Percentiles rank a stretch among this genome's conserved stretches.
Evolutionary conservation across 2,797 vertebrate species (phyloP).

Genomic region (Coilia nasus): DNA sequence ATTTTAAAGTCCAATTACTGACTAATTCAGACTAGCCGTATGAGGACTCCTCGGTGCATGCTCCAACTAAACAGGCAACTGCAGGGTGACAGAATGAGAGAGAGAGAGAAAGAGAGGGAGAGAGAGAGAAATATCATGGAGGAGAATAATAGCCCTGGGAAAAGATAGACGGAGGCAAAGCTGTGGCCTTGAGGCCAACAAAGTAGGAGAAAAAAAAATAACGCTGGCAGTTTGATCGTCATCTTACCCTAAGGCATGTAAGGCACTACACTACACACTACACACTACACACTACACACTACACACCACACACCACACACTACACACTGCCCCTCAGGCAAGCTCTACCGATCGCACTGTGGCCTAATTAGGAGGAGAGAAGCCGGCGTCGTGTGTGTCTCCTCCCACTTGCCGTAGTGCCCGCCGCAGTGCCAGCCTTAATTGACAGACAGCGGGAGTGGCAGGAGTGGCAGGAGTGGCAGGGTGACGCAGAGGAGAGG

Average conservation of each 20-base stretch:
- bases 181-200: neutral
- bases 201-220: neutral
- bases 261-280: neutral
- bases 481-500: slow-evolving; percentile 36
- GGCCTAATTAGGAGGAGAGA: slow-evolving; percentile 15
- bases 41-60: neutral
- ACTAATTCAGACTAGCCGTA: neutral
- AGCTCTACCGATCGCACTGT: neutral
- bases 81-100: neutral
- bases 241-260: neutral
- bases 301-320: no score
- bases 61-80: neutral
- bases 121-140: neutral
- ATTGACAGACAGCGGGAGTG: slow-evolving; percentile 57
- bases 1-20: neutral
- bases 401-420: slow-evolving; percentile 33
- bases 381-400: neutral
- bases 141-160: neutral
- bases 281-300: no score
- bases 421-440: slow-evolving; percentile 59
- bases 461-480: slow-evolving; percentile 29
- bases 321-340: neutral
- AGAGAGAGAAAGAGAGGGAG: neutral
- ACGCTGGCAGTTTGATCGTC: neutral
- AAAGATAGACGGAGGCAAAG: neutral